phyloP scores from a whole-genome alignment of 2,113 vertebrate species.

The Machaerirhynchus nigripectus region DNA sequence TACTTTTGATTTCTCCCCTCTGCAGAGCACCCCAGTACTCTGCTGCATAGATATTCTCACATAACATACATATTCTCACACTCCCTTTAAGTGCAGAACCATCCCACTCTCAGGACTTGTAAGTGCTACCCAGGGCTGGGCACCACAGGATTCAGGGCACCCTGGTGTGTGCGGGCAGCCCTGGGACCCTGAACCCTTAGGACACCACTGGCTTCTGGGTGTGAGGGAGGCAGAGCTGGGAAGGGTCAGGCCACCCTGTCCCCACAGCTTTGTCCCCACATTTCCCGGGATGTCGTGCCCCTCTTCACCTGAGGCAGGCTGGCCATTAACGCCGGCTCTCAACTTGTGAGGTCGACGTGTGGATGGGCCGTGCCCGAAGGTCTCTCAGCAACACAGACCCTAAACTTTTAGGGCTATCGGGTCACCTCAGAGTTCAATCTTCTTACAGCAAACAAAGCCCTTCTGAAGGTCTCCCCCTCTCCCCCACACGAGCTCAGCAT shows the following conservation, averaged over 20 bases:
- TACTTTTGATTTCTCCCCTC: neutral
- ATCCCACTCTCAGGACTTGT: accelerated
- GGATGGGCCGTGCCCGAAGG: conserved; percentile 32
- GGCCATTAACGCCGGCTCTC: neutral
- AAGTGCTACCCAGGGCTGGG: neutral
- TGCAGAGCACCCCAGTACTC: neutral
- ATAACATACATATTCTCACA: accelerated
- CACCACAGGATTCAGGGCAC: no score
- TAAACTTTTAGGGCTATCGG: conserved; percentile 71
- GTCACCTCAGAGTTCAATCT: conserved; percentile 71
- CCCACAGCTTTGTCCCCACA: neutral
- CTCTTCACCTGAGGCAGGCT: neutral
- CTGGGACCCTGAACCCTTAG: neutral
- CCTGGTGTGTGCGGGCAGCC: neutral
- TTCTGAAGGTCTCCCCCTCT: conserved; percentile 59
- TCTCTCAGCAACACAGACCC: conserved; percentile 68
- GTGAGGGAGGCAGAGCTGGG: neutral
- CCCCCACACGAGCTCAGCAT: neutral
- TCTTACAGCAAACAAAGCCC: conserved; percentile 75
- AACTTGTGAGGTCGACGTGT: conserved; percentile 73
- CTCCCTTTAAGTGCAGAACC: neutral
- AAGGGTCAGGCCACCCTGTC: neutral
- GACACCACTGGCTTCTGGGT: neutral
- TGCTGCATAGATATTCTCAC: no score
- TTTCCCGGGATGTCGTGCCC: accelerated